Conservation (phyloP, 2,113 vertebrate species). For the Hemibagrus wyckioides region DNA sequence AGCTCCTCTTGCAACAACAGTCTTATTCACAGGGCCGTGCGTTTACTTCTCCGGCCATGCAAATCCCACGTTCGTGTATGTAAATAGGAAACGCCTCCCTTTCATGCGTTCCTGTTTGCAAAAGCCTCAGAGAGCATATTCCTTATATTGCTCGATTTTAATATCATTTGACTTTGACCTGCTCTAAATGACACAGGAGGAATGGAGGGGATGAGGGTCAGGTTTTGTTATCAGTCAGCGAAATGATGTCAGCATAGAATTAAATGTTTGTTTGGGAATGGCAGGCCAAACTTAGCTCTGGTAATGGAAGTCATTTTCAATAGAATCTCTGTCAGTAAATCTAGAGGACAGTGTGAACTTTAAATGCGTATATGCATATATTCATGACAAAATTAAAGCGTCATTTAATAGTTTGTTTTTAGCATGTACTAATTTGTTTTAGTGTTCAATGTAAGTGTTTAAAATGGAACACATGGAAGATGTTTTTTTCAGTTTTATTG, state of each 20-base stretch:
- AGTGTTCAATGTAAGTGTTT: background rate
- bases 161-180: slow-evolving; percentile 42
- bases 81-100: slow-evolving; percentile 47
- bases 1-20: slow-evolving; percentile 56
- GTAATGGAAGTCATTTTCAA: background rate
- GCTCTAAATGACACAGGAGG: slow-evolving; percentile 19
- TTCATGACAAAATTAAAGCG: background rate
- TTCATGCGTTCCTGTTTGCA: slow-evolving; percentile 48
- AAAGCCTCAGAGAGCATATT: slow-evolving; percentile 14
- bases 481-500: background rate
- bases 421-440: background rate
- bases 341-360: no score
- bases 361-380: no score
- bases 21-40: slow-evolving; percentile 55
- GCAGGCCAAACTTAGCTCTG: background rate
- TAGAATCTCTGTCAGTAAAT: background rate
- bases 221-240: background rate
- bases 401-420: background rate
- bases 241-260: background rate
- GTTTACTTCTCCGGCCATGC: slow-evolving; percentile 53
- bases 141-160: slow-evolving; percentile 17
- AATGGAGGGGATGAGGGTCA: background rate
- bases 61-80: slow-evolving; percentile 58
- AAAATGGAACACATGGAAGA: background rate
- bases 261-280: background rate